Percentiles rank a stretch among this genome's conserved stretches.
Conservation (phyloP, 2,113 vertebrate genomes). For the Phrynosoma blainvillii region DNA sequence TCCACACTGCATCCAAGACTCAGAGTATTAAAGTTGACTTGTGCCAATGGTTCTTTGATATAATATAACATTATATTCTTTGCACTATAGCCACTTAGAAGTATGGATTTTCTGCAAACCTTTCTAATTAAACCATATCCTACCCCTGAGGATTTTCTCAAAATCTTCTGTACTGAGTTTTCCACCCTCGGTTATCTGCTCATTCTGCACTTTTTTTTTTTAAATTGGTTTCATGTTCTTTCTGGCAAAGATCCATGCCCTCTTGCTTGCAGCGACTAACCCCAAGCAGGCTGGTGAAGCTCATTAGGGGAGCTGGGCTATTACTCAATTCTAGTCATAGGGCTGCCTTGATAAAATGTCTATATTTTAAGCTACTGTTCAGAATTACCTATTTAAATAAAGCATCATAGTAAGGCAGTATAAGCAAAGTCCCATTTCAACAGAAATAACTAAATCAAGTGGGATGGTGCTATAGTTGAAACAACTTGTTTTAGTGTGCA, state of each 20-base stretch:
- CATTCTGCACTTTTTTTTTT: neutral
- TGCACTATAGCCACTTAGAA: neutral
- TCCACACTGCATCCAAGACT: neutral
- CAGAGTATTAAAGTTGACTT: neutral
- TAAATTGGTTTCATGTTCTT: neutral
- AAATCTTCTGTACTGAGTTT: neutral
- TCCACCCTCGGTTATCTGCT: neutral
- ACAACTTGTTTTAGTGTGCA: neutral
- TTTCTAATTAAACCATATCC: conserved; percentile 24
- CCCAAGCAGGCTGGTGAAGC: neutral
- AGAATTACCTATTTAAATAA: neutral
- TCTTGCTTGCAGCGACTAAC: neutral
- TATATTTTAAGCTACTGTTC: neutral
- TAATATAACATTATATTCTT: neutral
- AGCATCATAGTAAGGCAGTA: neutral
- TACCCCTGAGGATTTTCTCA: conserved; percentile 2
- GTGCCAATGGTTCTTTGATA: neutral
- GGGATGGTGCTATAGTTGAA: neutral
- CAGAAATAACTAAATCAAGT: neutral
- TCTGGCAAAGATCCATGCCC: neutral
- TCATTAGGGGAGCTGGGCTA: neutral
- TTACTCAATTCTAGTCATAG: neutral
- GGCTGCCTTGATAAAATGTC: neutral
- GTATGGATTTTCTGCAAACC: conserved; percentile 1
- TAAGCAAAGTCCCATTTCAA: neutral